phyloP scores from a whole-genome alignment of 2,113 vertebrate species.

The Channa maculata region DNA sequence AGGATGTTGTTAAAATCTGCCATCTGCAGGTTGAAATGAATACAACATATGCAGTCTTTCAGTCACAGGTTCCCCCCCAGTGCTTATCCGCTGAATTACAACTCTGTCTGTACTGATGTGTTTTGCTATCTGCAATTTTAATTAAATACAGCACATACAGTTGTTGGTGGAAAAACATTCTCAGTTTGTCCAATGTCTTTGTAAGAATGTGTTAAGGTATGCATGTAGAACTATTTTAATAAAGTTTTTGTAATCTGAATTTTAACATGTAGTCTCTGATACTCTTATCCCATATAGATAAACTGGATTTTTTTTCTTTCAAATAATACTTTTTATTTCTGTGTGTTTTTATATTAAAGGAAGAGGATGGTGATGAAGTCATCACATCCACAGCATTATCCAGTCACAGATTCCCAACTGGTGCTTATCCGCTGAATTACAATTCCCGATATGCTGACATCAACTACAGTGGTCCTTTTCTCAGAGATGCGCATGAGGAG shows the following conservation, averaged over 20 bases:
- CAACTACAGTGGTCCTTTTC: constrained; percentile 80
- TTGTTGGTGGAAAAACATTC: neutral
- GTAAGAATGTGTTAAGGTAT: neutral
- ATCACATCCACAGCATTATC: constrained; percentile 79
- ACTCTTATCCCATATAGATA: neutral
- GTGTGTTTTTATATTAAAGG: constrained; percentile 75
- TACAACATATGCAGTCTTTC: neutral
- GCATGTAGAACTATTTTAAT: neutral
- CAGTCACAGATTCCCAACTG: constrained; percentile 87
- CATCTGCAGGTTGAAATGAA: constrained; percentile 60
- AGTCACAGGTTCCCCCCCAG: too few species aligned
- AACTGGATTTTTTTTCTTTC: neutral
- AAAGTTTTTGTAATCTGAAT: neutral
- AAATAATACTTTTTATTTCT: neutral
- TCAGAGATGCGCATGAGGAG: constrained; percentile 92
- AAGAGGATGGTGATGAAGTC: constrained; percentile 93
- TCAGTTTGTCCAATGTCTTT: neutral
- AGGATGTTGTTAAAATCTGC: constrained; percentile 45
- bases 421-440: constrained; percentile 86
- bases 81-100: too few species aligned
- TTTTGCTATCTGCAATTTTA: too few species aligned
- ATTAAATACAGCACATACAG: neutral
- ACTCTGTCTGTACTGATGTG: too few species aligned
- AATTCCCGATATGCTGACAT: constrained; percentile 87
- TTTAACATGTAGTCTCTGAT: neutral